Evolutionary conservation across 2,888 invertebrate genomes (phyloP).

Genomic region (Chydorus sphaericus): DNA sequence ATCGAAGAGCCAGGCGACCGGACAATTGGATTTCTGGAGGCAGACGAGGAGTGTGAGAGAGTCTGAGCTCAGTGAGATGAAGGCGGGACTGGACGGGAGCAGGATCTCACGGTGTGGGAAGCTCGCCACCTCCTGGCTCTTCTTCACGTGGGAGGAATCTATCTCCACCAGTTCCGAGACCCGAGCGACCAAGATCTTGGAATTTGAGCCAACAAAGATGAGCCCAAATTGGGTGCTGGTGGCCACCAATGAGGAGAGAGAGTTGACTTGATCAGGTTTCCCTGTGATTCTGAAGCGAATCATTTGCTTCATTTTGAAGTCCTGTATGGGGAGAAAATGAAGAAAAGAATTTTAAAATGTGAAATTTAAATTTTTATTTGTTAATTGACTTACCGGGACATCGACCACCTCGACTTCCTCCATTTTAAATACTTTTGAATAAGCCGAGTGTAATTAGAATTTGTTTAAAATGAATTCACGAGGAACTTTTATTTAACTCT

Average conservation of each 20-base stretch:
- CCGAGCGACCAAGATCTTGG: slow-evolving; percentile 19
- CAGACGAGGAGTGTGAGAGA: slow-evolving; percentile 56
- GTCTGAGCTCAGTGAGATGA: slow-evolving; percentile 60
- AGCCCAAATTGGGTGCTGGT: slow-evolving; percentile 61
- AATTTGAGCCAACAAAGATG: slow-evolving; percentile 46
- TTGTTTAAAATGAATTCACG: too few relatives aligned
- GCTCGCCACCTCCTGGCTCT: slow-evolving; percentile 16
- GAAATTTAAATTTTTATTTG: too few relatives aligned
- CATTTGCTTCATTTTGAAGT: slow-evolving; percentile 5
- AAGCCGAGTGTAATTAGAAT: too few relatives aligned
- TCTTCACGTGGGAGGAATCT: slow-evolving; percentile 16
- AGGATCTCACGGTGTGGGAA: slow-evolving; percentile 16
- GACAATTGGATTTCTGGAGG: slow-evolving; percentile 37
- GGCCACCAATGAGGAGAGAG: slow-evolving; percentile 37
- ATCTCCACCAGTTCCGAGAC: slow-evolving; percentile 19
- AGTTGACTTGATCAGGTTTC: neutral
- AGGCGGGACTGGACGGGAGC: slow-evolving; percentile 27
- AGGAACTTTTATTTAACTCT: too few relatives aligned
- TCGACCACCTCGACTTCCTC: too few relatives aligned
- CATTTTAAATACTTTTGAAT: too few relatives aligned
- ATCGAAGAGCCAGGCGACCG: slow-evolving; percentile 48
- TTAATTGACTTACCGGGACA: too few relatives aligned
- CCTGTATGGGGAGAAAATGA: too few relatives aligned
- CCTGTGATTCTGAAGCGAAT: neutral
- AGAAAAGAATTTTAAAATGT: too few relatives aligned